phyloP scores from a whole-genome alignment of 2,888 invertebrate species.

The Leptopilina myrica region DNA sequence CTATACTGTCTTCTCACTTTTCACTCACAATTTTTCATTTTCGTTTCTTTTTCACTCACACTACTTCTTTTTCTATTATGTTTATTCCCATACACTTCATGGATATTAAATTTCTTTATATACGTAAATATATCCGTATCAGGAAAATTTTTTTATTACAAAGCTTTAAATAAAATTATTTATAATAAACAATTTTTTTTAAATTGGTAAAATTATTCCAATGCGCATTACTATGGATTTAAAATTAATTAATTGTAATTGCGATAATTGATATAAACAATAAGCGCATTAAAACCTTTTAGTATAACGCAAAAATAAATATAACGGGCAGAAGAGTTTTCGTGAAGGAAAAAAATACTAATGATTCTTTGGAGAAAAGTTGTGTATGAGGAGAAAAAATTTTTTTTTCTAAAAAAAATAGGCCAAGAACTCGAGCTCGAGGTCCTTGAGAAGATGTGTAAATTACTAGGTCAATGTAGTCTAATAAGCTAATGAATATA shows the following conservation, averaged over 20 bases:
- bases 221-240: too few relatives aligned
- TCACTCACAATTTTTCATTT: neutral
- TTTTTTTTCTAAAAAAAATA: neutral
- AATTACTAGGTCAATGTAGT: conserved; percentile 8
- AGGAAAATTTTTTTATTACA: neutral
- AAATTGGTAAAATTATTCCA: too few relatives aligned
- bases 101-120: conserved; percentile 24
- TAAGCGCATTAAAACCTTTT: too few relatives aligned
- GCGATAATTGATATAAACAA: neutral
- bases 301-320: neutral
- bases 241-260: neutral
- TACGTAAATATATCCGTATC: neutral
- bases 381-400: neutral
- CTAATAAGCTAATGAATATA: conserved; percentile 11
- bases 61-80: neutral
- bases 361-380: neutral
- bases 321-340: neutral
- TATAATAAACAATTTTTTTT: too few relatives aligned
- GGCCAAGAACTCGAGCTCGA: conserved; percentile 8
- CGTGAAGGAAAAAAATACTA: neutral
- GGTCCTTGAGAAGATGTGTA: conserved; percentile 8
- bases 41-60: too few relatives aligned
- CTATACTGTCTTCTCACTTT: conserved; percentile 39
- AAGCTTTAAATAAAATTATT: neutral
- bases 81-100: neutral